phyloP scores from a whole-genome alignment of 2,797 vertebrate species.

The Microcaecilia unicolor region DNA sequence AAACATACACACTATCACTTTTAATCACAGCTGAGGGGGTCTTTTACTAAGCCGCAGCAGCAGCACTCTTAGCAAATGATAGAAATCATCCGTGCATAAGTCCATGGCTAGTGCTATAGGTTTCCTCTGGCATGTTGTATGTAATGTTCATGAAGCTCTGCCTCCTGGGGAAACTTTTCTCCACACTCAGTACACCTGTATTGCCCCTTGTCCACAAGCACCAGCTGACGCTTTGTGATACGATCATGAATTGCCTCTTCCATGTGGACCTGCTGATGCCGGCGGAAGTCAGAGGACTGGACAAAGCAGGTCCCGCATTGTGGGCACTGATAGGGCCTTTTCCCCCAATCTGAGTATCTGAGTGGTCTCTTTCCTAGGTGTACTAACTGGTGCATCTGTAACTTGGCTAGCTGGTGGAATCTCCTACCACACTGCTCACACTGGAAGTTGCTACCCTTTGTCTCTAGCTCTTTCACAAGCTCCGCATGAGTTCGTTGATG shows the following conservation, averaged over 20 bases:
- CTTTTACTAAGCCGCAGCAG: too few species aligned
- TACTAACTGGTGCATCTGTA: constrained; percentile 58
- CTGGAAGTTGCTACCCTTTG: too few species aligned
- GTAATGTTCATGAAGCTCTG: constrained; percentile 65
- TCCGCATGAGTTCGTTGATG: constrained; percentile 71
- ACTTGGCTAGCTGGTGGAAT: constrained; percentile 54
- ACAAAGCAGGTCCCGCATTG: constrained; percentile 66
- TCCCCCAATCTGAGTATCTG: constrained; percentile 65
- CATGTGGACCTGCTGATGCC: constrained; percentile 54
- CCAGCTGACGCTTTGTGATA: neutral
- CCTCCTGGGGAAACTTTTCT: constrained; percentile 67
- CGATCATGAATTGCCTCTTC: too few species aligned
- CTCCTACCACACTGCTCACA: constrained; percentile 37
- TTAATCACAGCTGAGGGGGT: too few species aligned
- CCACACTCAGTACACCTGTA: constrained; percentile 76
- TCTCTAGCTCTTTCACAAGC: too few species aligned
- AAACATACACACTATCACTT: too few species aligned
- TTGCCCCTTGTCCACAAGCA: constrained; percentile 30
- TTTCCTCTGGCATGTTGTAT: constrained; percentile 37
- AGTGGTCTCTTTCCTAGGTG: constrained; percentile 42
- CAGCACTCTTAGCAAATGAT: too few species aligned
- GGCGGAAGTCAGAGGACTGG: constrained; percentile 59
- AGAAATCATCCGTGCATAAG: too few species aligned
- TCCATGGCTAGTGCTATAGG: constrained; percentile 7
- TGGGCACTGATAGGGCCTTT: constrained; percentile 60